Evolutionary conservation across 2,888 invertebrate genomes (phyloP).

Genomic region (Encarsia formosa): DNA sequence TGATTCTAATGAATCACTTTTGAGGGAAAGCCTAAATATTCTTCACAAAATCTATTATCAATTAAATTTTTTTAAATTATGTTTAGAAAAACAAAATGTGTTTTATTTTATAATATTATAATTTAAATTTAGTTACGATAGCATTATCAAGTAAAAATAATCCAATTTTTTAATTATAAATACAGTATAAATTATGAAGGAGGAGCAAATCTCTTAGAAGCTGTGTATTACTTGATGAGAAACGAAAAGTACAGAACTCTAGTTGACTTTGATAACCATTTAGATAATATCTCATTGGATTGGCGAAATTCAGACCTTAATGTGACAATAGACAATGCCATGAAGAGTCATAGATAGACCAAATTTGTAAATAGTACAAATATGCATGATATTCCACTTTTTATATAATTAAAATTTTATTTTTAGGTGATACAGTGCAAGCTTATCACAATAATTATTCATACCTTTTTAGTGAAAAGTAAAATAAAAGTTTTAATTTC

Average conservation of each 20-base stretch:
- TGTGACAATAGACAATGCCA: conserved; percentile 54
- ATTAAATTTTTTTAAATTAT: background rate
- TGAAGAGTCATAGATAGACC: conserved; percentile 14
- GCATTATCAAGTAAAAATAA: background rate
- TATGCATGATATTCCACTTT: too few species aligned
- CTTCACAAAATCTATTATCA: background rate
- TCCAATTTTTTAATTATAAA: background rate
- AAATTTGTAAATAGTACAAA: conserved; percentile 20
- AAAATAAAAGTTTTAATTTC: too few species aligned
- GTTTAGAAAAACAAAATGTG: background rate
- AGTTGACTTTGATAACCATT: conserved; percentile 95
- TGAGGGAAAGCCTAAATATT: too few species aligned
- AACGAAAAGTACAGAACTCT: conserved; percentile 70
- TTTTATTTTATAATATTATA: background rate
- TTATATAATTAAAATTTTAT: too few species aligned
- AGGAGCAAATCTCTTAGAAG: conserved; percentile 55
- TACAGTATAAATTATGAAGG: conserved; percentile 42
- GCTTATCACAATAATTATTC: too few species aligned
- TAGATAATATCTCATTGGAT: conserved; percentile 84
- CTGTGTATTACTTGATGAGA: conserved; percentile 70
- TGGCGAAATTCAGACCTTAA: conserved; percentile 79
- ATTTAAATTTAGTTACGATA: background rate
- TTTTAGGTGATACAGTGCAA: too few species aligned
- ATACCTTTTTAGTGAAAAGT: too few species aligned
- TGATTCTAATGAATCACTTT: too few species aligned